A percentile compares a stretch with the other conserved stretches of the same genome.
phyloP scores from a whole-genome alignment of 2,797 vertebrate species.

The Melanogrammus aeglefinus region DNA sequence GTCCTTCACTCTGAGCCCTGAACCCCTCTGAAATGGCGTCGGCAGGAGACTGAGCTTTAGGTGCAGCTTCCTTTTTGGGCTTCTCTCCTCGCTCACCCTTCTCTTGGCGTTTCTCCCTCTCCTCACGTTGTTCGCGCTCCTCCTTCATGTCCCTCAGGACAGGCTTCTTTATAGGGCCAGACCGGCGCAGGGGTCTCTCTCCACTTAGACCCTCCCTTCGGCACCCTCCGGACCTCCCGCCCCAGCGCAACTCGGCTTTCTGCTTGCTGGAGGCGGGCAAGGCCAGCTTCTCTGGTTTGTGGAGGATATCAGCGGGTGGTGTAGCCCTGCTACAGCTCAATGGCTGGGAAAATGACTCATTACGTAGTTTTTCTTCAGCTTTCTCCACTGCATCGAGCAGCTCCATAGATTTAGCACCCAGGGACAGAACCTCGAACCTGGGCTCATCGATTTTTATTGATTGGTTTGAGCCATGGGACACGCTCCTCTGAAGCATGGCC shows the following conservation, averaged over 20 bases:
- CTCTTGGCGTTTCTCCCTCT: slow-evolving; percentile 85
- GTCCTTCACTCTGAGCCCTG: slow-evolving; percentile 70
- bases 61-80: slow-evolving; percentile 64
- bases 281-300: slow-evolving; percentile 86
- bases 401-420: slow-evolving; percentile 78
- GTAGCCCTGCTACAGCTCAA: slow-evolving; percentile 68
- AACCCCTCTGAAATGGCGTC: slow-evolving; percentile 60
- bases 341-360: slow-evolving; percentile 80
- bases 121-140: slow-evolving; percentile 91
- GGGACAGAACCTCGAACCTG: slow-evolving; percentile 74
- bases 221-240: slow-evolving; percentile 80
- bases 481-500: slow-evolving; percentile 82
- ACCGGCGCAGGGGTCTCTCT: slow-evolving; percentile 89
- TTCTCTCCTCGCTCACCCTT: slow-evolving; percentile 73
- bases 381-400: slow-evolving; percentile 80
- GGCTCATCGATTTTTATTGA: slow-evolving; percentile 87
- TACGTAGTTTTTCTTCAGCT: slow-evolving; percentile 82
- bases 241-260: slow-evolving; percentile 94
- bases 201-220: slow-evolving; percentile 83
- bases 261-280: slow-evolving; percentile 78
- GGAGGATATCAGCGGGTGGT: slow-evolving; percentile 77
- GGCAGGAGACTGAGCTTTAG: slow-evolving; percentile 60
- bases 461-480: slow-evolving; percentile 89
- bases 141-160: slow-evolving; percentile 98
- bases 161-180: slow-evolving; percentile 97